Conservation (phyloP, 2,797 vertebrate genomes). For the Enteromius treurensis region DNA sequence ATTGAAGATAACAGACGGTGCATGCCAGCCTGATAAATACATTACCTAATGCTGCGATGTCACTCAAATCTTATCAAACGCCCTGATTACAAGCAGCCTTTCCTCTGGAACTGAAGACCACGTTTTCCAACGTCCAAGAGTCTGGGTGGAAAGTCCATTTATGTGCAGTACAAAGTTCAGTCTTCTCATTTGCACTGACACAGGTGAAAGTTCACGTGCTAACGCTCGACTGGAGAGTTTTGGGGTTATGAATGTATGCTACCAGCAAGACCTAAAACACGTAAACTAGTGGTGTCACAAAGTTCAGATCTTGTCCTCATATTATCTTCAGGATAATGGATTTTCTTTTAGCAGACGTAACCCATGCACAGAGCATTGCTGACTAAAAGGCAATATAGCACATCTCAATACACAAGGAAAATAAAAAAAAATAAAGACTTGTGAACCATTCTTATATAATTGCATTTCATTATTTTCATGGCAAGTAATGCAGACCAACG, state of each 20-base stretch:
- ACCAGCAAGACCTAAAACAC: neutral
- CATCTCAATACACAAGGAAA: neutral
- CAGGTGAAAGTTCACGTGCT: neutral
- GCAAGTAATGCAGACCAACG: neutral
- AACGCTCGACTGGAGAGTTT: neutral
- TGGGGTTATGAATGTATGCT: neutral
- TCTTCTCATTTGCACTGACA: neutral
- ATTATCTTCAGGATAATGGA: neutral
- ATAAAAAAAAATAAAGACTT: neutral
- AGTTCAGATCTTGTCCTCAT: neutral
- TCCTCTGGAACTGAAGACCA: neutral
- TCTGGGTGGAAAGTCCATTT: neutral
- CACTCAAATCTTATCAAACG: conserved; percentile 34
- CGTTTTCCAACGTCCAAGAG: neutral
- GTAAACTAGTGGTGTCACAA: neutral
- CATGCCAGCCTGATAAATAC: conserved; percentile 12
- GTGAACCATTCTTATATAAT: neutral
- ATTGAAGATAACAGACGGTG: neutral
- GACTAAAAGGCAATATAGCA: neutral
- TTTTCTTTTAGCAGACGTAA: neutral
- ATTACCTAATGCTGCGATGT: neutral
- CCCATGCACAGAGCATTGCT: neutral
- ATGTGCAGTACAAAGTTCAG: neutral
- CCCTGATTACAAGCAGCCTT: conserved; percentile 16
- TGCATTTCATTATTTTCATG: neutral